A percentile compares a stretch with the other conserved stretches of the same genome.
Evolutionary conservation across 1,140 invertebrate species (phyloP).

Genomic region (Bactericera cockerelli): DNA sequence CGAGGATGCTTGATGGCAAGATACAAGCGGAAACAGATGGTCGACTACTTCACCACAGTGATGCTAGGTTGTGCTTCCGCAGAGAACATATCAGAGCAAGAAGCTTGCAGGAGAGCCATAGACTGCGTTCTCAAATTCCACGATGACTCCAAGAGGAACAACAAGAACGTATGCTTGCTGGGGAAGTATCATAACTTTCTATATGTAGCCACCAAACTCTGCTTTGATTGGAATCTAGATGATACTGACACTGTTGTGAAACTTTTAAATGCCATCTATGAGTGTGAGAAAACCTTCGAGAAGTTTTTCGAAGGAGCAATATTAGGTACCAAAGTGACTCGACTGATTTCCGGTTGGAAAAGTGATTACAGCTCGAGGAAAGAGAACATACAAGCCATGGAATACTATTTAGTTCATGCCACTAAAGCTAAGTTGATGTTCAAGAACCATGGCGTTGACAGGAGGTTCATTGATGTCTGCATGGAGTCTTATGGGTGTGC

Average conservation of each 20-base stretch:
- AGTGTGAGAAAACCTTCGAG: constrained; percentile 64
- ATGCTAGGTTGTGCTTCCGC: constrained; percentile 48
- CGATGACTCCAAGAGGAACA: constrained; percentile 38
- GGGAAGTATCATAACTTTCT: constrained; percentile 69
- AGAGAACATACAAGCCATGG: constrained; percentile 53
- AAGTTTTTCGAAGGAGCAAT: constrained; percentile 59
- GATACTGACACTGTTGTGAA: constrained; percentile 47
- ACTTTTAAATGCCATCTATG: constrained; percentile 51
- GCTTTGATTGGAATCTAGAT: constrained; percentile 55
- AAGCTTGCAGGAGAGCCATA: constrained; percentile 43
- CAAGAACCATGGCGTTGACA: constrained; percentile 22
- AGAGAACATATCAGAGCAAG: constrained; percentile 27
- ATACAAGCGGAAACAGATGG: constrained; percentile 42
- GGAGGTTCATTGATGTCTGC: constrained; percentile 55
- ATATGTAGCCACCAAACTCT: constrained; percentile 57
- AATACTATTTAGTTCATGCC: constrained; percentile 61
- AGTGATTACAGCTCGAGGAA: constrained; percentile 58
- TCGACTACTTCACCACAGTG: constrained; percentile 49
- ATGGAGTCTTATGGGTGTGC: constrained; percentile 56
- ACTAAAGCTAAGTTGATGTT: constrained; percentile 37
- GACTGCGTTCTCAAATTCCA: constrained; percentile 43
- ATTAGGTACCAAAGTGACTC: constrained; percentile 56
- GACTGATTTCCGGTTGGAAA: constrained; percentile 66
- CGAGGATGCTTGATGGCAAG: constrained; percentile 44
- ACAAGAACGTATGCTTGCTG: constrained; percentile 53